Evolutionary conservation across 2,113 vertebrate species (phyloP).

Genomic region (Puffinus mauretanicus): DNA sequence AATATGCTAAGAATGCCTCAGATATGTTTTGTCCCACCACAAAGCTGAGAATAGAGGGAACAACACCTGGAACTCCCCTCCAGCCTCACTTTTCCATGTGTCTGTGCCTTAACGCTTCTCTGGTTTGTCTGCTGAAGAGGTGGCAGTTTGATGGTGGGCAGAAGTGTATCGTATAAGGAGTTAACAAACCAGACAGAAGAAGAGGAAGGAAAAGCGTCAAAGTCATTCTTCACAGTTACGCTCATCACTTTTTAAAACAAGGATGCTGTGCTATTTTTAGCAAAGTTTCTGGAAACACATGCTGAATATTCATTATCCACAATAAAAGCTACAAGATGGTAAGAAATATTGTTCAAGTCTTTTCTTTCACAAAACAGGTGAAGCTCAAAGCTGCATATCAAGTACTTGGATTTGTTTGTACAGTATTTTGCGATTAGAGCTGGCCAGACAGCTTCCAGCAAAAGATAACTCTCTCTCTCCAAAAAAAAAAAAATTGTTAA

Average conservation of each 20-base stretch:
- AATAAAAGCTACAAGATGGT: not conserved
- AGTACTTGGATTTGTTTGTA: not conserved
- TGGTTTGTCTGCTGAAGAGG: not conserved
- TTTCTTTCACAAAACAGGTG: not conserved
- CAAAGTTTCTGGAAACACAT: constrained; percentile 17
- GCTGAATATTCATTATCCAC: constrained; percentile 24
- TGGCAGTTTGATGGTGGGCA: not conserved
- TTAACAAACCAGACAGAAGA: not conserved
- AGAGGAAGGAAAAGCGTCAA: not conserved
- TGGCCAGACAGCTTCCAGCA: not conserved
- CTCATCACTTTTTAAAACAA: constrained; percentile 20
- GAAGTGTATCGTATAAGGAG: not conserved
- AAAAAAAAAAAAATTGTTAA: not conserved
- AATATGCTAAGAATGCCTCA: not conserved
- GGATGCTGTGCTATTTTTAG: not conserved
- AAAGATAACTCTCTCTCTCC: not conserved
- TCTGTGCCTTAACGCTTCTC: not conserved
- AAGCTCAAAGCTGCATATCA: not conserved
- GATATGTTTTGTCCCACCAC: not conserved
- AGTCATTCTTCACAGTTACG: not conserved
- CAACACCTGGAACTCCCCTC: not conserved
- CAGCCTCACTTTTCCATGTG: not conserved
- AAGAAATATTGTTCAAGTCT: not conserved
- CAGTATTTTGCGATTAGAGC: not conserved
- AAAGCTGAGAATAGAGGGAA: not conserved